Evolutionary conservation across 1,140 invertebrate genomes (phyloP).

Genomic region (Cydia strobilella): DNA sequence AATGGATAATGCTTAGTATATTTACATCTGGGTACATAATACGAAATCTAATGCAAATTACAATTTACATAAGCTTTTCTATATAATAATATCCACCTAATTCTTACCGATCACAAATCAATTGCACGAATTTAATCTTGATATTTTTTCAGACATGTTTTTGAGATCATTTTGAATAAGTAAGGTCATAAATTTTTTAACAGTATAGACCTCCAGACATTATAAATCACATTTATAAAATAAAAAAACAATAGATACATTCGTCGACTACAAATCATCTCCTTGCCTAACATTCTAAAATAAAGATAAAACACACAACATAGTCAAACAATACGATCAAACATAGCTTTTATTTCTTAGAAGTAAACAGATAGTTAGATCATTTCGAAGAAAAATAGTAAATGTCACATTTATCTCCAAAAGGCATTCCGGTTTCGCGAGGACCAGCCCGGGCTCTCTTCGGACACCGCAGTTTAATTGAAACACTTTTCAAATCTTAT

Average conservation of each 20-base stretch:
- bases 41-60: slow-evolving; percentile 13
- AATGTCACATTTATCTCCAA: neutral
- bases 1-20: slow-evolving; percentile 15
- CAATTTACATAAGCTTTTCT: slow-evolving; percentile 27
- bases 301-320: slow-evolving; percentile 11
- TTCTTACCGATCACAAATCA: neutral
- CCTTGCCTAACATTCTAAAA: neutral
- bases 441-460: slow-evolving; percentile 1
- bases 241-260: neutral
- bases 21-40: slow-evolving; percentile 15
- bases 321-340: slow-evolving; percentile 27
- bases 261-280: neutral
- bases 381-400: neutral
- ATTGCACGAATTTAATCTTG: neutral
- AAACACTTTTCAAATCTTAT: slow-evolving; percentile 14
- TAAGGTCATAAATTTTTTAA: neutral
- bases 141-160: slow-evolving; percentile 1
- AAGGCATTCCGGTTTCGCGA: neutral
- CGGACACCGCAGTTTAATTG: neutral
- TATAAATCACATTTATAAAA: slow-evolving; percentile 3
- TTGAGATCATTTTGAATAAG: slow-evolving; percentile 15
- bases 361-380: slow-evolving; percentile 26
- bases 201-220: neutral
- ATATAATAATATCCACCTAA: neutral
- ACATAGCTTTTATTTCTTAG: slow-evolving; percentile 23